A percentile compares a stretch with the other conserved stretches of the same genome.
These are phyloP conservation scores for Poecilia picta DNA, from an alignment of 2,797 vertebrate genomes.

Conservation along the genomic window DNA sequence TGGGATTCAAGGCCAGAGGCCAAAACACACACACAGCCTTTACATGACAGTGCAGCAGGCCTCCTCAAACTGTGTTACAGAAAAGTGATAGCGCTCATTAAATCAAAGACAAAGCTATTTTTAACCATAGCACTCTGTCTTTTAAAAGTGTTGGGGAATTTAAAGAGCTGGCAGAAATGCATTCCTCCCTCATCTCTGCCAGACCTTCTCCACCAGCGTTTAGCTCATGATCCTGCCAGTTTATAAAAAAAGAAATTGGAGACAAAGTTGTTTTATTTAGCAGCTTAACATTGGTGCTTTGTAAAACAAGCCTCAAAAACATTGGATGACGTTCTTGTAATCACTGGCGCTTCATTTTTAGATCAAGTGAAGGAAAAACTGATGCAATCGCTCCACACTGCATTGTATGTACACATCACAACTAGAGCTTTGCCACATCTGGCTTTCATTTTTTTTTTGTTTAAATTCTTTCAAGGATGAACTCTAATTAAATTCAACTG, in stretches of 20 bases:
- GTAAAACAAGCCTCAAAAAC: neutral
- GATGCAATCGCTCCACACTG: neutral
- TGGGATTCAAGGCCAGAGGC: constrained; percentile 40
- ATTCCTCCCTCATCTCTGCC: neutral
- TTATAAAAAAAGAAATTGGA: neutral
- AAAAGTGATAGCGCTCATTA: constrained; percentile 43
- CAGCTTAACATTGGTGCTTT: neutral
- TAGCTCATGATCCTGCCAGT: neutral
- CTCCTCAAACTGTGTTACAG: constrained; percentile 62
- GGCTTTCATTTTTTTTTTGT: neutral
- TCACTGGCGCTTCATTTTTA: neutral
- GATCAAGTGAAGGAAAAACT: neutral
- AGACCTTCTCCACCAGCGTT: neutral
- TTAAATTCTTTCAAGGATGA: neutral
- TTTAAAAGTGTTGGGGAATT: neutral
- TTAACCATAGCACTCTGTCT: neutral
- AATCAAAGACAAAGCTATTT: constrained; percentile 9
- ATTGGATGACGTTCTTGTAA: neutral
- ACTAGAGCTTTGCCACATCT: neutral
- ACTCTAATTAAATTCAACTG: neutral
- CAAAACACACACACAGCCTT: constrained; percentile 25
- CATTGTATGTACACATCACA: neutral
- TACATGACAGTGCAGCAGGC: constrained; percentile 67
- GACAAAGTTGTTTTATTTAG: neutral
- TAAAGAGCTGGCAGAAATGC: neutral